A percentile compares a stretch with the other conserved stretches of the same genome.
These are phyloP conservation scores for Littorina saxatilis DNA, from an alignment of 1,140 invertebrate species.

Conservation along the genomic window DNA sequence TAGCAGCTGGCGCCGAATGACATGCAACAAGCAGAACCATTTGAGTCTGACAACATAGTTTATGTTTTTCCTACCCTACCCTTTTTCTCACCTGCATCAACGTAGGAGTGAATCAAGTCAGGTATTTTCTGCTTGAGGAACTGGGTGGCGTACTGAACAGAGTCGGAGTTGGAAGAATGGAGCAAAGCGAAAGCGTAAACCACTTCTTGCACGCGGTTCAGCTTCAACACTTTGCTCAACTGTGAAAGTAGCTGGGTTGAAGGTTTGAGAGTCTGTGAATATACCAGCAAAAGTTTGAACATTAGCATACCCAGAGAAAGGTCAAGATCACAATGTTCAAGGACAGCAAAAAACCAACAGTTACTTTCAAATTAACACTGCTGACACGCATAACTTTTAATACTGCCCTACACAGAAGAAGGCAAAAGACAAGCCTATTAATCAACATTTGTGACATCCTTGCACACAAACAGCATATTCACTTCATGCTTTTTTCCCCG, in stretches of 20 bases:
- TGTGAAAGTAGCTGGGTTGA: slow-evolving; percentile 87
- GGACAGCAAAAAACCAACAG: too few relatives aligned
- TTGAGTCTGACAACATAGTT: not conserved
- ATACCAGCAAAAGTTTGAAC: not conserved
- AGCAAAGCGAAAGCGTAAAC: slow-evolving; percentile 89
- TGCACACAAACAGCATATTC: too few relatives aligned
- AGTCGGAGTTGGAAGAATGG: slow-evolving; percentile 86
- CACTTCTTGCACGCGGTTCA: slow-evolving; percentile 92
- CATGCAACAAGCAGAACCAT: not conserved
- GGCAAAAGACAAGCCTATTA: too few relatives aligned
- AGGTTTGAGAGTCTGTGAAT: slow-evolving; percentile 83
- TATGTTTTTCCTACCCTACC: too few relatives aligned
- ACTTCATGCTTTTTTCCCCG: too few relatives aligned
- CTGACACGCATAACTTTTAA: too few relatives aligned
- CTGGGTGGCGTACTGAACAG: slow-evolving; percentile 83
- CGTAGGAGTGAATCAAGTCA: slow-evolving; percentile 82
- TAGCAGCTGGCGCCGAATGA: too few relatives aligned
- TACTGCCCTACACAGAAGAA: too few relatives aligned
- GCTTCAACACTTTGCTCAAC: slow-evolving; percentile 88
- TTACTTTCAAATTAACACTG: too few relatives aligned
- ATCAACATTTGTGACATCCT: too few relatives aligned
- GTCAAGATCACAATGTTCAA: not conserved
- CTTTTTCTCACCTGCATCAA: slow-evolving; percentile 83
- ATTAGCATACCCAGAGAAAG: not conserved
- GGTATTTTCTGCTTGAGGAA: slow-evolving; percentile 89